Evolutionary conservation across 1,140 invertebrate species (phyloP).

Genomic region (Pteromalus puparum): DNA sequence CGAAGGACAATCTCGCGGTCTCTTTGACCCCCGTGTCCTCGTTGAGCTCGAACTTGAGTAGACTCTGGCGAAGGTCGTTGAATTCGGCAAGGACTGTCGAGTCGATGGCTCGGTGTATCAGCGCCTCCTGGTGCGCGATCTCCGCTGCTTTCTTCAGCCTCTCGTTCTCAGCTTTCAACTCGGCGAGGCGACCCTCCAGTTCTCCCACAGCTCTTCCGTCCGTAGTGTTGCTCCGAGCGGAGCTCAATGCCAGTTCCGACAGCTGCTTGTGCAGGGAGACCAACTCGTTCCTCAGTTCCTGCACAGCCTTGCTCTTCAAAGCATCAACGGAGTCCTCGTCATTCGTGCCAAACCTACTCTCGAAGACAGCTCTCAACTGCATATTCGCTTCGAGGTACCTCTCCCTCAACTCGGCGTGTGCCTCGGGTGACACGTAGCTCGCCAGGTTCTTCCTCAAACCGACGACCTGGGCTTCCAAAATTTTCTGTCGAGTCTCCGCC

Average conservation of each 20-base stretch:
- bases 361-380: slow-evolving; percentile 65
- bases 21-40: slow-evolving; percentile 82
- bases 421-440: slow-evolving; percentile 62
- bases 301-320: not conserved
- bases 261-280: slow-evolving; percentile 36
- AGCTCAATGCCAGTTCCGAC: not conserved
- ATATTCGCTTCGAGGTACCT: slow-evolving; percentile 67
- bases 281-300: slow-evolving; percentile 38
- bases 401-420: slow-evolving; percentile 64
- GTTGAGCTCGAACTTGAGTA: slow-evolving; percentile 66
- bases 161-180: slow-evolving; percentile 60
- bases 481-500: slow-evolving; percentile 61
- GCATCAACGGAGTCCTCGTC: slow-evolving; percentile 14
- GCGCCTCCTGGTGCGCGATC: slow-evolving; percentile 68
- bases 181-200: slow-evolving; percentile 46
- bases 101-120: slow-evolving; percentile 63
- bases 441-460: slow-evolving; percentile 63
- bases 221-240: not conserved
- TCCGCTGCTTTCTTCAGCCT: slow-evolving; percentile 62
- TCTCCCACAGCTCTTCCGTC: slow-evolving; percentile 29
- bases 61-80: slow-evolving; percentile 79
- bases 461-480: slow-evolving; percentile 61
- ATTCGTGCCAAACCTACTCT: slow-evolving; percentile 56
- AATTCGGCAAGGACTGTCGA: slow-evolving; percentile 73
- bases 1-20: slow-evolving; percentile 73